Base-by-base conservation (phyloP, 2,888 invertebrate genomes). In the Meloe dianella region DNA sequence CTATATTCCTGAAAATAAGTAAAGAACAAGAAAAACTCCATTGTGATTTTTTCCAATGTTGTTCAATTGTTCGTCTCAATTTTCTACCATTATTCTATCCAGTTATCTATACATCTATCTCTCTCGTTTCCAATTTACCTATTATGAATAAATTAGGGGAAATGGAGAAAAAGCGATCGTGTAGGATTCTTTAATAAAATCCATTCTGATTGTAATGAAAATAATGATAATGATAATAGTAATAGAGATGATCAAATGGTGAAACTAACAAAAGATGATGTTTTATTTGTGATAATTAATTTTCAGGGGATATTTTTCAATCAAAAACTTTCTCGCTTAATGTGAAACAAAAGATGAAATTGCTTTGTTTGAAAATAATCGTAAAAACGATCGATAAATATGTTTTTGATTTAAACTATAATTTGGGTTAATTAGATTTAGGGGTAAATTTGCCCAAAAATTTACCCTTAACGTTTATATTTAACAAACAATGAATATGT, bases 281-380 rank as follows among this genome's bases (percentile, higher is more conserved):
- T 17, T 6, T 17, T 2, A 35, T 17, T 41, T 6, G 38, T 17
- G 7, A 27, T n/a, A 27, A 27, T 27, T 27, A 27, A 27, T 27
- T 27, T 27, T 27, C 4, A 27, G 27, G 27, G 27, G 27, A n/a
- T 27, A 4, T 27, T 27, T 27, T 27, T 27, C 27, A 4, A 27
- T 27, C 27, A 27, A 3, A 2, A 27, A 27, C 10, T 12, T 35
- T 41, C 7, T 17, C 4, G 17, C 7, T 17, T 41, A 7, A 7
- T 17, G 6, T 2, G 47, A 22, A 51, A 51, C 47, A 54, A 54
- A 24, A 24, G 54, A 14, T n/a, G 9, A 47, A 20, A 20, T 20
- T 22, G 54, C 24, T 54, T 22, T 54, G 54, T 54, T 54, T 22
- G 6, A 54, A 54, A 54, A 54, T 24, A 54, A 54, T 22, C 54